Conservation (phyloP, 2,888 invertebrate genomes). For the Xylota segnis region DNA sequence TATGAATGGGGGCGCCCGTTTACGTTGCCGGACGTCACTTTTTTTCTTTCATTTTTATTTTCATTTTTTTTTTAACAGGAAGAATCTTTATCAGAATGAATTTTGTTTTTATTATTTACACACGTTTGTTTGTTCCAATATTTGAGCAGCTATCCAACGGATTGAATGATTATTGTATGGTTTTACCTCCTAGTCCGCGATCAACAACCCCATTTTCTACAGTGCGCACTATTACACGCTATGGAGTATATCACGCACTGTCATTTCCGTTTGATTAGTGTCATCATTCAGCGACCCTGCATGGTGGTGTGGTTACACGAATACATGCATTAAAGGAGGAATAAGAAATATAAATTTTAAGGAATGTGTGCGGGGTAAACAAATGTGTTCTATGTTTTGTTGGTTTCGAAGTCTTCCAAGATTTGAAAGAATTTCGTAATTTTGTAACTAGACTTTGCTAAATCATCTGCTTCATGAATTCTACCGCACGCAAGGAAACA, state of each 20-base stretch:
- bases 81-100: constrained; percentile 61
- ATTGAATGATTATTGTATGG: constrained; percentile 34
- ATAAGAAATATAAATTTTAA: not conserved
- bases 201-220: constrained; percentile 29
- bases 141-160: constrained; percentile 57
- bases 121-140: constrained; percentile 52
- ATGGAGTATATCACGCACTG: constrained; percentile 33
- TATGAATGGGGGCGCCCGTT: constrained; percentile 66
- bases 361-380: constrained; percentile 3
- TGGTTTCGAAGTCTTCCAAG: not conserved
- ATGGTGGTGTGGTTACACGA: not conserved
- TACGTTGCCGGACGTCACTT: constrained; percentile 57
- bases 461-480: not conserved
- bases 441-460: not conserved
- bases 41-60: constrained; percentile 4
- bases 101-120: constrained; percentile 47
- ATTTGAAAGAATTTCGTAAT: not conserved
- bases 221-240: constrained; percentile 15
- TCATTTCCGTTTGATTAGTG: constrained; percentile 57
- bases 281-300: constrained; percentile 9
- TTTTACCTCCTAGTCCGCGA: constrained; percentile 5
- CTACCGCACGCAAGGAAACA: not conserved
- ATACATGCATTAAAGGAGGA: not conserved
- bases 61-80: constrained; percentile 44
- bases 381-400: not conserved